Conservation (phyloP, 35 echinoderm and acorn worm genomes). For the Ophiothrix spiculata region DNA sequence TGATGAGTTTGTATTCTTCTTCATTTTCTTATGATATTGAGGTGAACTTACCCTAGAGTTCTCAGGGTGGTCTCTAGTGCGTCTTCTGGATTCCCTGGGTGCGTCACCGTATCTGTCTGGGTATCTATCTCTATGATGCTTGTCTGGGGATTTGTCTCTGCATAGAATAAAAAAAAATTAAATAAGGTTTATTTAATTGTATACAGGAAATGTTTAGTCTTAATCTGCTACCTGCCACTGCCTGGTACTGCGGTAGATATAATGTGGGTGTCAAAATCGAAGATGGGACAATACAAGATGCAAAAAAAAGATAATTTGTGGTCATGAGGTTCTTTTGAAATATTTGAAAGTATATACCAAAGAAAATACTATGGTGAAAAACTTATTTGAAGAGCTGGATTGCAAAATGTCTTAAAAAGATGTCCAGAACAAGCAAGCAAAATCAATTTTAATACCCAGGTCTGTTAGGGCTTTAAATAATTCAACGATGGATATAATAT, state of each 20-base stretch:
- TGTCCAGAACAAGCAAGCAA: too few relatives aligned
- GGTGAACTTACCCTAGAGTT: not conserved
- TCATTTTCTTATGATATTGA: too few relatives aligned
- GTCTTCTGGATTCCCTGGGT: not conserved
- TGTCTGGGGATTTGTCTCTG: not conserved
- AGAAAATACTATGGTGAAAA: too few relatives aligned
- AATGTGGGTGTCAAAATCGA: not conserved
- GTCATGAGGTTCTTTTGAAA: too few relatives aligned
- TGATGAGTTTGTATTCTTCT: too few relatives aligned
- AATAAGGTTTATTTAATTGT: not conserved
- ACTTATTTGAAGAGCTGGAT: too few relatives aligned
- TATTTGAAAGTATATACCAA: too few relatives aligned
- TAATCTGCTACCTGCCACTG: not conserved
- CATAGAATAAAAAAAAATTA: not conserved
- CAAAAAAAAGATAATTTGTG: too few relatives aligned
- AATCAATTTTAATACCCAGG: too few relatives aligned
- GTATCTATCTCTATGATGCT: conserved; percentile 5
- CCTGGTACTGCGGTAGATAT: not conserved
- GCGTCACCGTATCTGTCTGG: not conserved
- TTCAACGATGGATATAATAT: too few relatives aligned
- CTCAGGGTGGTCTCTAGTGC: not conserved
- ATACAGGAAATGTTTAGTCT: not conserved
- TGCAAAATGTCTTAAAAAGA: too few relatives aligned
- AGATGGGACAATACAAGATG: not conserved
- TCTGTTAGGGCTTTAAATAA: too few relatives aligned